Base-by-base conservation (phyloP, 2,113 vertebrate species). In the Odocoileus virginianus region DNA sequence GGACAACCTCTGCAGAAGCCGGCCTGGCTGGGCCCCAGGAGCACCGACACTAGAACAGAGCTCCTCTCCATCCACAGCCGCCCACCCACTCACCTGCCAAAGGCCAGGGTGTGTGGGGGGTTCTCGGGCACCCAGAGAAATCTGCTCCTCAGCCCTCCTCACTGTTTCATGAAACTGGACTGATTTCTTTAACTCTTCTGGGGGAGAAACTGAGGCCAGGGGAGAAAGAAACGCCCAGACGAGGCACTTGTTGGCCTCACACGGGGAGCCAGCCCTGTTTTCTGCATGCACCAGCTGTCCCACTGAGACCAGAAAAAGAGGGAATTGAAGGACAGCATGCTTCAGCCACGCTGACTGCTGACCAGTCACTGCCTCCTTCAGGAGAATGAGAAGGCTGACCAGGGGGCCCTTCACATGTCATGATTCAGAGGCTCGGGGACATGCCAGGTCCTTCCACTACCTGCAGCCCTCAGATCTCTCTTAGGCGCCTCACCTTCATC, bases 1-100 rank as follows among this genome's bases (percentile, higher is more conserved):
- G 91, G 97, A 83, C 95, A 92, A 88, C 89, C 81, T 97, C 76
- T 95, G 79, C 85, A 76, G 87, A 55, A 61, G 87, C 67, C 45
- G 82, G 61, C n/a, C 52, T 87, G 94, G 92, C 85, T 40, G 71
- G 93, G 92, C 52, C 83, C 78, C 94, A 64, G 28, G 89, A 91
- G 64, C 83, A 40, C 74, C 90, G 90, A 89, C 9, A 0, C 83
- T 40, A 89, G 33, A 33, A 67, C 33, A 14, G 94, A 87, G 40
- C 25, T 76, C 25, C 12, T 58, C 40, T 30, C 74, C 74, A 89
- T 43, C 54, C 0, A 16, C 54, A 89, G 87, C 14, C 0, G 0
- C 60, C 79, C 19, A 54, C 43, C 87, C 45, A 11, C 11, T 52
- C 23, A 52, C 45, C 0, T 7, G 33, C 54, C n/a, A 61, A 55